Evolutionary conservation across 2,797 vertebrate species (phyloP), one percentile per base, ranked within the genome.

Genomic region (Oreochromis grahami): DNA sequence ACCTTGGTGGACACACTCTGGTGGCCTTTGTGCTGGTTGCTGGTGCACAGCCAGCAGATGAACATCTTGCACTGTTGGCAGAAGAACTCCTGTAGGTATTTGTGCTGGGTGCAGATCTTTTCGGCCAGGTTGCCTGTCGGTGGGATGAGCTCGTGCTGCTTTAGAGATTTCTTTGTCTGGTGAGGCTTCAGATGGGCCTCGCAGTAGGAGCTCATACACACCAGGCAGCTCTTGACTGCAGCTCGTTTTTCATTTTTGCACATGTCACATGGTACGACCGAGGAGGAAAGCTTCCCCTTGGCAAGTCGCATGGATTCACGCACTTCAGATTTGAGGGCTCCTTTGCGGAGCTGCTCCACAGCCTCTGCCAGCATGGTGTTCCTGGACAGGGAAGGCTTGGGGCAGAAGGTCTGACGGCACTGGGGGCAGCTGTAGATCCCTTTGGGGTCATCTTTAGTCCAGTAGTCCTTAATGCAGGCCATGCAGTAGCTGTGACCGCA

Each of bases 401-500:
- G 96, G 77, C 85, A 92, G 89, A 96, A 97, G 86, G 86, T 93
- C 89, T 96, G 91, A 3, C 96, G 94, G 85, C 96, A 97, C 55
- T 97, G 95, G 1, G 96, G 96, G 90, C 96, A 97, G 92, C 95
- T 97, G 92, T 95, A 96, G 52, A 87, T 74, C 11, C 96, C 95
- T 21, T 94, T 94, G 6, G 92, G 92, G 77, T 96, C 94, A 7
- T 96, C 96, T 56, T 96, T 95, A 83, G 88, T 95, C 96, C 96
- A 97, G 94, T 94, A 96, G 88, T 97, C 96, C 63, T 93, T 92
- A 86, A 97, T 97, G 91, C 96, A 97, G 78, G 38, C 93, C 95
- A 96, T 96, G 90, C 96, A 97, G 94, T 97, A 97, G 89, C 96
- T 97, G 95, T 97, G 96, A 1, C 96, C 96, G n/a, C 96, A 97